These are phyloP conservation scores for Melikaiella ostensackeni DNA, from an alignment of 2,888 invertebrate genomes.

Conservation along the genomic window DNA sequence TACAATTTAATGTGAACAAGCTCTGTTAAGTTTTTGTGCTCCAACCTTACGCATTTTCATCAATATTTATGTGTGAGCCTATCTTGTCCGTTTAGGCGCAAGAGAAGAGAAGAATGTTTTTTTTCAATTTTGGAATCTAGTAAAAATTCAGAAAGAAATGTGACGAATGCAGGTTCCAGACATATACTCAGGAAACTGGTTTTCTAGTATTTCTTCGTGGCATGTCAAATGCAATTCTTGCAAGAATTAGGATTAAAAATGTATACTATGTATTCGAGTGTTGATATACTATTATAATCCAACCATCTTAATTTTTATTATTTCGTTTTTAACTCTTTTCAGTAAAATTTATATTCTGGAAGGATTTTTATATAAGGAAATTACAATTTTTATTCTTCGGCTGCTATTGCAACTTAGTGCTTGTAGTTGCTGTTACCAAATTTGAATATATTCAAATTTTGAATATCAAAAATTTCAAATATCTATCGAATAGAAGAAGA, in stretches of 20 bases:
- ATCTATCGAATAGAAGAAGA: too few relatives aligned
- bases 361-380: too few relatives aligned
- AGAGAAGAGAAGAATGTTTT: background rate
- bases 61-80: background rate
- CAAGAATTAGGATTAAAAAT: background rate
- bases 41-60: background rate
- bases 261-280: background rate
- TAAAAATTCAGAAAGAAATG: conserved; percentile 20
- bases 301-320: background rate
- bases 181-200: conserved; percentile 13
- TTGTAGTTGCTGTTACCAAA: too few relatives aligned
- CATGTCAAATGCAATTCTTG: conserved; percentile 21
- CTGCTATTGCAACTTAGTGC: too few relatives aligned
- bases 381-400: too few relatives aligned
- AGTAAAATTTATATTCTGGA: too few relatives aligned
- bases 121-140: conserved; percentile 20
- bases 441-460: too few relatives aligned
- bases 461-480: too few relatives aligned
- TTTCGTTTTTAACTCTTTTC: too few relatives aligned
- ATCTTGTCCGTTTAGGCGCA: background rate
- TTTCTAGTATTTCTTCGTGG: conserved; percentile 14
- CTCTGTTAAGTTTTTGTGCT: background rate
- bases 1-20: background rate
- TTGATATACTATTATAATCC: background rate
- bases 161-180: conserved; percentile 13